phyloP scores from a whole-genome alignment of 2,888 invertebrate species.

The Ommatoiulus sabulosus region DNA sequence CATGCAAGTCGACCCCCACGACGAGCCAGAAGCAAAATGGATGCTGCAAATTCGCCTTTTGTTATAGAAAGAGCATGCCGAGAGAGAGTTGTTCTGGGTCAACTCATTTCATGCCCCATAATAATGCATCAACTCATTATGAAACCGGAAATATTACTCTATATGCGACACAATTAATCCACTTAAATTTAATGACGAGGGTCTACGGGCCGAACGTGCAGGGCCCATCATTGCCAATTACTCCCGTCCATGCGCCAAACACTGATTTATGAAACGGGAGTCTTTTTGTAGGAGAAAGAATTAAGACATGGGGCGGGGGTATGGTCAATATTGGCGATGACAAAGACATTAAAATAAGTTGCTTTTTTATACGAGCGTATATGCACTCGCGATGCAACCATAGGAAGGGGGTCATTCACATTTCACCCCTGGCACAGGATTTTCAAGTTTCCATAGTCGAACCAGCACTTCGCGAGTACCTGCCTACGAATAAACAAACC shows the following conservation, averaged over 20 bases:
- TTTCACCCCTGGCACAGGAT: not conserved
- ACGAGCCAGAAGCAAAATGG: slow-evolving; percentile 7
- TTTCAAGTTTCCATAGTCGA: not conserved
- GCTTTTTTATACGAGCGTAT: not conserved
- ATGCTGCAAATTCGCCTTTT: not conserved
- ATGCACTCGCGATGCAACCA: not conserved
- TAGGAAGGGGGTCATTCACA: not conserved
- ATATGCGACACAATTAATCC: slow-evolving; percentile 34
- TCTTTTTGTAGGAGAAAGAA: not conserved
- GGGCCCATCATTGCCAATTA: not conserved
- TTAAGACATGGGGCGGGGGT: not conserved
- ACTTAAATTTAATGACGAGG: slow-evolving; percentile 23
- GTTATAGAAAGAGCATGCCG: not conserved
- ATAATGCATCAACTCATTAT: slow-evolving; percentile 26
- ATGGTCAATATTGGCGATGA: not conserved
- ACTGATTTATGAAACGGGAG: slow-evolving; percentile 17
- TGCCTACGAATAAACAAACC: not conserved
- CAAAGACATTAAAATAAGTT: not conserved
- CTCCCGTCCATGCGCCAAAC: not conserved
- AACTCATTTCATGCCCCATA: slow-evolving; percentile 6
- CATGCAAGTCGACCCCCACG: not conserved
- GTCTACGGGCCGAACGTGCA: not conserved
- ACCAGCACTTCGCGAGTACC: not conserved
- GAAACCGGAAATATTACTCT: slow-evolving; percentile 15
- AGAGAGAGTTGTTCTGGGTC: slow-evolving; percentile 19